Percentiles rank a stretch among this genome's conserved stretches.
phyloP scores from a whole-genome alignment of 1,140 invertebrate species.

The Cyphomyrmex costatus region DNA sequence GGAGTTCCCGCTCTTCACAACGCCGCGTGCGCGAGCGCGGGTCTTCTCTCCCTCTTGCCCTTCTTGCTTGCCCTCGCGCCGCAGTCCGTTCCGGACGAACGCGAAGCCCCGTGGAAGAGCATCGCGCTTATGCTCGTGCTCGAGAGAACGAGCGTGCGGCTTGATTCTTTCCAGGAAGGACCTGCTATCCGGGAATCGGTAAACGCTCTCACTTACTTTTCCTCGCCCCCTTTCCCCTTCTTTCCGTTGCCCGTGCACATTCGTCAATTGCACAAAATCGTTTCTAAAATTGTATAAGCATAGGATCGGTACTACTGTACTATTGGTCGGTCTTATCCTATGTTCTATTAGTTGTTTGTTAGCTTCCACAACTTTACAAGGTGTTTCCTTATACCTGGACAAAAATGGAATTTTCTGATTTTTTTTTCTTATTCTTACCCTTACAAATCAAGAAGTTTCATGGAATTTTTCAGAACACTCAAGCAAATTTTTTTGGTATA shows the following conservation, averaged over 20 bases:
- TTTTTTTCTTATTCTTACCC: too few species aligned
- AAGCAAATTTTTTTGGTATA: too few species aligned
- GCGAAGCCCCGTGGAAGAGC: conserved; percentile 73
- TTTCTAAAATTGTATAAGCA: conserved; percentile 39
- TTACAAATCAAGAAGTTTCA: too few species aligned
- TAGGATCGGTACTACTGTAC: background rate
- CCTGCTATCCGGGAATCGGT: conserved; percentile 71
- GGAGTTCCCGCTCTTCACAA: conserved; percentile 72
- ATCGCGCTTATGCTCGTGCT: conserved; percentile 49
- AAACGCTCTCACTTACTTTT: conserved; percentile 71
- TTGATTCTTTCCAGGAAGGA: conserved; percentile 74
- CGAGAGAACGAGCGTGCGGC: conserved; percentile 49
- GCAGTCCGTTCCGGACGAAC: conserved; percentile 74
- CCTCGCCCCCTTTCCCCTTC: conserved; percentile 68
- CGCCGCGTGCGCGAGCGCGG: conserved; percentile 74
- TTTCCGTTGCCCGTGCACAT: conserved; percentile 30
- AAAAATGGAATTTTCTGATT: too few species aligned
- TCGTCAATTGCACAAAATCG: conserved; percentile 42
- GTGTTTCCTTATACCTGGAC: too few species aligned
- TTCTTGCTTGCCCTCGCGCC: conserved; percentile 66
- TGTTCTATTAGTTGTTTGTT: background rate
- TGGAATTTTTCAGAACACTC: too few species aligned
- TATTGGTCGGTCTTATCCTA: background rate
- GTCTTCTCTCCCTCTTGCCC: conserved; percentile 52
- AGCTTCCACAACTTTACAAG: background rate